These are phyloP conservation scores for Anthoptus insignis DNA, from an alignment of 2,888 invertebrate species.

Conservation along the genomic window DNA sequence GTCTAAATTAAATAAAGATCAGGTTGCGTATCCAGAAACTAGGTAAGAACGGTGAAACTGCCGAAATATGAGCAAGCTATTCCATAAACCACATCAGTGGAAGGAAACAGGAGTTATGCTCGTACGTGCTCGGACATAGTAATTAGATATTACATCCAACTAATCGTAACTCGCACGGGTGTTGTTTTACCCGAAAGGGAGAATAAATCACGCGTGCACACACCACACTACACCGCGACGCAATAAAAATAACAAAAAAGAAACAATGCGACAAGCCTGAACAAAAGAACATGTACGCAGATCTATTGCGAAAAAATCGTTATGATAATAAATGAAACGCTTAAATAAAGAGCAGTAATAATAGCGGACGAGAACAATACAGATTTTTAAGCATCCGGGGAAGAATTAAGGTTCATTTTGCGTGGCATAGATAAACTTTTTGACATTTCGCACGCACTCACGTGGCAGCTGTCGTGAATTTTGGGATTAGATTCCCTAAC, in stretches of 20 bases:
- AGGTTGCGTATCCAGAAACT: conserved; percentile 73
- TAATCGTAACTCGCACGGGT: conserved; percentile 86
- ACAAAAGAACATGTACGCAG: conserved; percentile 84
- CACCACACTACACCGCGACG: conserved; percentile 74
- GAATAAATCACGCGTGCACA: conserved; percentile 78
- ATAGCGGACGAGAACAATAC: conserved; percentile 81
- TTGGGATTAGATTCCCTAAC: conserved; percentile 72
- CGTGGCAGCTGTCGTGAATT: conserved; percentile 76
- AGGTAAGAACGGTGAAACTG: conserved; percentile 73
- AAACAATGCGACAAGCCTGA: conserved; percentile 81
- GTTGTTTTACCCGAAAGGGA: conserved; percentile 85
- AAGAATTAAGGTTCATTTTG: conserved; percentile 81
- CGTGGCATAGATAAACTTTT: conserved; percentile 73
- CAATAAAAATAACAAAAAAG: conserved; percentile 75
- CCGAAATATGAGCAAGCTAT: conserved; percentile 86
- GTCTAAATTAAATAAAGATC: conserved; percentile 56
- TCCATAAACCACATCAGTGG: conserved; percentile 85
- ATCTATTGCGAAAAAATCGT: conserved; percentile 82
- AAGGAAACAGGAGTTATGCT: conserved; percentile 84
- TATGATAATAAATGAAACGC: conserved; percentile 83
- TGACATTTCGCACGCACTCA: conserved; percentile 66
- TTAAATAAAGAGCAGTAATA: conserved; percentile 81
- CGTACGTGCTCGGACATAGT: conserved; percentile 85
- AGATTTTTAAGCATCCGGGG: conserved; percentile 69
- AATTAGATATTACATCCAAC: conserved; percentile 85